A percentile compares a stretch with the other conserved stretches of the same genome.
Conservation (phyloP, 2,797 vertebrate species). For the Craterocephalus amniculus region DNA sequence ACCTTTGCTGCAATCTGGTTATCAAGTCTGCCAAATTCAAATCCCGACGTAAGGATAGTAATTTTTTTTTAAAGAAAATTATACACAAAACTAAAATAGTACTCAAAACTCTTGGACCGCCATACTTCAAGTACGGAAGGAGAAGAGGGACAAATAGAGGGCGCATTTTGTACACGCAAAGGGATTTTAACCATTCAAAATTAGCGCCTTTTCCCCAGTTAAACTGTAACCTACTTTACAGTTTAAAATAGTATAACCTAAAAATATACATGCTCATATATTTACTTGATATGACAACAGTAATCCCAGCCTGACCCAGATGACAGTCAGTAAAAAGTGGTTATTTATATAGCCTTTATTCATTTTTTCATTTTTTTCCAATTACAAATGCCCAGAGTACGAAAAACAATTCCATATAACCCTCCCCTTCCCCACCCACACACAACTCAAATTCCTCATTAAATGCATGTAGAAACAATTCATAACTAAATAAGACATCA, state of each 20-base stretch:
- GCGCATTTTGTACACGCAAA: background rate
- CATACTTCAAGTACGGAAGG: constrained; percentile 63
- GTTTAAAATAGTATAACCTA: background rate
- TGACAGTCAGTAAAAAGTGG: background rate
- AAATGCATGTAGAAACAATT: constrained; percentile 67
- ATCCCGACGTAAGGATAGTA: accelerated
- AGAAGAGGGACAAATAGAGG: constrained; percentile 55
- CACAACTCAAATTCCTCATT: constrained; percentile 69
- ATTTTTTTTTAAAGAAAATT: background rate
- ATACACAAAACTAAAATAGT: constrained; percentile 52
- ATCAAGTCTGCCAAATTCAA: background rate
- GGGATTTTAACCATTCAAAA: no score
- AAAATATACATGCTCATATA: background rate
- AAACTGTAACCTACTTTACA: no score
- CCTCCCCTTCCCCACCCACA: constrained; percentile 31
- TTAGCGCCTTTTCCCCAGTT: no score
- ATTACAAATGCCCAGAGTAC: constrained; percentile 79
- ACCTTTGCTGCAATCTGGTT: constrained; percentile 38
- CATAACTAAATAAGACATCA: constrained; percentile 63
- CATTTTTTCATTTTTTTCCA: constrained; percentile 74
- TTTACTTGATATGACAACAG: no score
- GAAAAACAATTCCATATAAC: constrained; percentile 57
- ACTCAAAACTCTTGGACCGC: constrained; percentile 48
- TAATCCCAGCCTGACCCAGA: background rate
- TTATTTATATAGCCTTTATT: constrained; percentile 79